Evolutionary conservation across 2,797 vertebrate species (phyloP).

Genomic region (Esox lucius): DNA sequence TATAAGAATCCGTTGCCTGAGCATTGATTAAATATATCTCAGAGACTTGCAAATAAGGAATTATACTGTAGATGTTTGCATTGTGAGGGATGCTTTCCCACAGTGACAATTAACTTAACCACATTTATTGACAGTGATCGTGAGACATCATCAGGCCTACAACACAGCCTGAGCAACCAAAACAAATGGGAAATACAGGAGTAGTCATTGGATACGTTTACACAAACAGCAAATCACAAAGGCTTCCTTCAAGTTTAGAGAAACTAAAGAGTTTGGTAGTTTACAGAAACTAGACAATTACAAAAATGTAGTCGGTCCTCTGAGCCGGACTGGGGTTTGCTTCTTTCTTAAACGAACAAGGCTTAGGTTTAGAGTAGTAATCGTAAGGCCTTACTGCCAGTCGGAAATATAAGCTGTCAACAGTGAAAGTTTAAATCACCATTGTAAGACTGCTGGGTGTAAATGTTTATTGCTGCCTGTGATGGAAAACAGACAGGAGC

Average conservation of each 20-base stretch:
- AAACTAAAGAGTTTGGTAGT: constrained; percentile 64
- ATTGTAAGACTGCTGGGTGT: constrained; percentile 51
- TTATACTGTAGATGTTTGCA: constrained; percentile 55
- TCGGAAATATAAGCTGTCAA: constrained; percentile 27
- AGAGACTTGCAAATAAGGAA: constrained; percentile 37
- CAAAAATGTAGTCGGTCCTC: constrained; percentile 41
- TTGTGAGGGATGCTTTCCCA: constrained; percentile 72
- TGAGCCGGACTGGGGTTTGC: constrained; percentile 28
- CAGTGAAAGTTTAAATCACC: constrained; percentile 21
- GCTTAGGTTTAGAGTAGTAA: constrained; percentile 36
- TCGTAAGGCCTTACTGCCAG: constrained; percentile 45
- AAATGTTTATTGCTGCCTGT: constrained; percentile 29
- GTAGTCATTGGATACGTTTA: constrained; percentile 25
- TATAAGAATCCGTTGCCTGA: constrained; percentile 30
- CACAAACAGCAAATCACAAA: constrained; percentile 79
- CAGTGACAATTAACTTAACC: constrained; percentile 67
- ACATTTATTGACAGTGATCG: constrained; percentile 49
- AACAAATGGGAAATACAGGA: constrained; percentile 14
- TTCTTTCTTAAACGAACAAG: constrained; percentile 24
- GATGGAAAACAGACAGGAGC: constrained; percentile 25
- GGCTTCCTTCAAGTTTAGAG: constrained; percentile 73
- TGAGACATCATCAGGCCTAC: constrained; percentile 53
- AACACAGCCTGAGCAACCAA: constrained; percentile 8
- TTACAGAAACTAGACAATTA: constrained; percentile 54
- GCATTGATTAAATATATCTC: constrained; percentile 15